phyloP scores from a whole-genome alignment of 2,888 invertebrate species.

The Endotricha flammealis region DNA sequence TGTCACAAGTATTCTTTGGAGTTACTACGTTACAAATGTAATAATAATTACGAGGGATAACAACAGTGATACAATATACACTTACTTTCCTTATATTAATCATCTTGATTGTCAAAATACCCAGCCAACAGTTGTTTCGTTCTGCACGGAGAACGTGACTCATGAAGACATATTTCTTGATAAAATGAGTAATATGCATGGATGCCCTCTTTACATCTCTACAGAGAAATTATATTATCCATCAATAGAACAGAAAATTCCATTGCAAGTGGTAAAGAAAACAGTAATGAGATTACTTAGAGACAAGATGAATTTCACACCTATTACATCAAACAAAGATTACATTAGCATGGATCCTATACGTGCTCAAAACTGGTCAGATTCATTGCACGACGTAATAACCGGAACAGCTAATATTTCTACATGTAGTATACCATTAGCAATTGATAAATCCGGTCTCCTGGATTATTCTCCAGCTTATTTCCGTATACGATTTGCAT shows the following conservation, averaged over 20 bases:
- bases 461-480: constrained; percentile 52
- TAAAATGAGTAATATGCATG: constrained; percentile 52
- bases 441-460: constrained; percentile 40
- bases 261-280: constrained; percentile 48
- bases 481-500: constrained; percentile 48
- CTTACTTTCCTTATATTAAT: constrained; percentile 50
- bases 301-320: constrained; percentile 53
- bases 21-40: constrained; percentile 41
- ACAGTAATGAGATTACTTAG: constrained; percentile 40
- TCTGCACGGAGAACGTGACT: constrained; percentile 30
- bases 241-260: constrained; percentile 41
- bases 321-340: constrained; percentile 43
- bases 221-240: constrained; percentile 51
- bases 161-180: constrained; percentile 36
- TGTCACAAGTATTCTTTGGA: constrained; percentile 46
- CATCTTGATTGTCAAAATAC: constrained; percentile 46
- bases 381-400: constrained; percentile 52
- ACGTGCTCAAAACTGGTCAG: constrained; percentile 51
- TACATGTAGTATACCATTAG: constrained; percentile 49
- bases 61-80: constrained; percentile 34
- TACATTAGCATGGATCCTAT: constrained; percentile 53
- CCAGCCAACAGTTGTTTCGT: constrained; percentile 35
- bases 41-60: constrained; percentile 34
- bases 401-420: constrained; percentile 50
- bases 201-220: constrained; percentile 54